Evolutionary conservation across 2,888 invertebrate species (phyloP), one percentile per base, ranked within the genome.

Genomic region (Cyclophora punctaria): DNA sequence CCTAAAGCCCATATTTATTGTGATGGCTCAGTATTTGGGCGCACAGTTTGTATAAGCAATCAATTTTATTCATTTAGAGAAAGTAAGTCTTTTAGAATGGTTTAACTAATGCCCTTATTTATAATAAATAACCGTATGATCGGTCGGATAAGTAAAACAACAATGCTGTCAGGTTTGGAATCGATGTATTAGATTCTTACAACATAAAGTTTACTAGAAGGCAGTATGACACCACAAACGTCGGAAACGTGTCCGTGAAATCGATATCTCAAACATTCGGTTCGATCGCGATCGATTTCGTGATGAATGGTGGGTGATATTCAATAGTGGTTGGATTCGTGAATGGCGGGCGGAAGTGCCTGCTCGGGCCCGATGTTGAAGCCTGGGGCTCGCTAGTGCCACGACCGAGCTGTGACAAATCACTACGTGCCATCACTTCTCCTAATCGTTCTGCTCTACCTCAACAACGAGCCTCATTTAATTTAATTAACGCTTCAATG

Each of bases 41-140:
- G 82, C 83, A 81, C 85, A 80, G 86, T 86, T 86, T 87, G 86
- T 87, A 85, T 86, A 86, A 85, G 86, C 86, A 87, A 88, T 88
- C 88, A 88, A 88, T 87, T 88, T 88, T 84, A 86, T 87, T 87
- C 85, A 86, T 88, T 87, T 85, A 85, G 84, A 83, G 20, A 20
- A 20, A 20, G 20, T 20, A 20, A 20, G 20, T 20, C 20, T 20
- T 20, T 20, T 20, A 20, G 20, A 20, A 20, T 20, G 20, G 20
- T 20, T 20, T 20, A 20, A 20, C 20, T 20, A 20, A 20, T 20
- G 20, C 20, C 20, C 20, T 20, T 20, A 20, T 20, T 20, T 20
- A 20, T 20, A 20, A 20, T 20, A 20, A 20, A 20, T 20, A 20
- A 20, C 20, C 20, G 20, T 20, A 20, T 20, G 20, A 57, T 46